Conservation (phyloP, 2,797 vertebrate genomes). For the Morus bassanus region DNA sequence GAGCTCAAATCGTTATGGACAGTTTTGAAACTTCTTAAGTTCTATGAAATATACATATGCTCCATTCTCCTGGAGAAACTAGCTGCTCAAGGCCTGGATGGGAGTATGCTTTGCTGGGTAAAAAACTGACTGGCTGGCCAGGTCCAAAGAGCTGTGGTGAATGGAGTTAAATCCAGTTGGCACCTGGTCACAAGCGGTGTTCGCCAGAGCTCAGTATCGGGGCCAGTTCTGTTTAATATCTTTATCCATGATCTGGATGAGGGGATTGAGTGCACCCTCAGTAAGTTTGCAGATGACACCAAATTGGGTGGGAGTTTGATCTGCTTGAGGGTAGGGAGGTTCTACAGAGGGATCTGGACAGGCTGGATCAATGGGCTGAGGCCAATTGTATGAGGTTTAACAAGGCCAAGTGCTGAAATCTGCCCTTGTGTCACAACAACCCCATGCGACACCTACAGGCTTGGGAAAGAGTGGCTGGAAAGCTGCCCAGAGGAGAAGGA, state of each 20-base stretch:
- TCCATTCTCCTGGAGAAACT: neutral
- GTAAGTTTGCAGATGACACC: neutral
- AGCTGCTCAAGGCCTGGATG: neutral
- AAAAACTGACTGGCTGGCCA: neutral
- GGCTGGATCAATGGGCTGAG: rapidly evolving
- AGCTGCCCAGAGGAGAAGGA: neutral
- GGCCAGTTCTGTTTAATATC: neutral
- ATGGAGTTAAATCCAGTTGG: neutral
- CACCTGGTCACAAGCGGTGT: rapidly evolving
- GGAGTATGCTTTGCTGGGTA: neutral
- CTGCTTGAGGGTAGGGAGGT: neutral
- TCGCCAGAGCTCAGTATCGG: neutral
- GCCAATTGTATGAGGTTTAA: neutral
- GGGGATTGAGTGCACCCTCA: neutral
- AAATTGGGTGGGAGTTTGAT: neutral
- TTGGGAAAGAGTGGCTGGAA: neutral
- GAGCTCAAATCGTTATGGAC: neutral
- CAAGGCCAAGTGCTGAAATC: neutral
- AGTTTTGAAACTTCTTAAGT: neutral
- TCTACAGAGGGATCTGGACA: neutral
- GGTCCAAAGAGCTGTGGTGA: neutral
- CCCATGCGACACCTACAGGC: neutral
- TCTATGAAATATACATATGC: neutral
- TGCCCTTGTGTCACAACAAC: neutral
- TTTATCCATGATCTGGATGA: neutral